phyloP scores from a whole-genome alignment of 2,797 vertebrate genomes.

The Carcharodon carcharias region DNA sequence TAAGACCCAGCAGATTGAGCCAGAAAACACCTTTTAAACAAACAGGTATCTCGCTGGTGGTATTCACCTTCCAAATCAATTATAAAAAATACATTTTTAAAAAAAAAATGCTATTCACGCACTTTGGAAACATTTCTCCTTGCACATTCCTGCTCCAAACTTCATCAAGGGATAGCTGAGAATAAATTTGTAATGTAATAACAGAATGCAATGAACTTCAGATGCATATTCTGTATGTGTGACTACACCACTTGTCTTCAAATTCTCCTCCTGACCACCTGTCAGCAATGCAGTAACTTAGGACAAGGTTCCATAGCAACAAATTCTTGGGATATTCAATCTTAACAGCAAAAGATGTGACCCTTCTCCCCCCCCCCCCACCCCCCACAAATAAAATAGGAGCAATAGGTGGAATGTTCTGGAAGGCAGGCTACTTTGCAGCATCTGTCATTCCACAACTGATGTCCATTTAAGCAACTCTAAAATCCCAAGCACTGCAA shows the following conservation, averaged over 20 bases:
- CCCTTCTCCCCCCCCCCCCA: background rate
- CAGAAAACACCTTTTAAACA: background rate
- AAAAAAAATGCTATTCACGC: background rate
- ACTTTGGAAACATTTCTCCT: background rate
- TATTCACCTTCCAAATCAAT: background rate
- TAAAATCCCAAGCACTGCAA: background rate
- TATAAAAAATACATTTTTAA: background rate
- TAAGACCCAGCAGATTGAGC: background rate
- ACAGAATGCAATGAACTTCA: background rate
- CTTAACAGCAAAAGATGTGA: background rate
- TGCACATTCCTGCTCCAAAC: background rate
- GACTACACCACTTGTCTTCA: background rate
- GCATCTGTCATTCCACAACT: background rate
- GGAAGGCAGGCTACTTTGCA: constrained; percentile 4
- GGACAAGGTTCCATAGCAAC: background rate
- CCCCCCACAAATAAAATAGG: background rate
- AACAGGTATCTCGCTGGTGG: no score
- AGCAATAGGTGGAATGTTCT: constrained; percentile 9
- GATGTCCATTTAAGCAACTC: background rate
- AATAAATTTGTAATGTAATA: background rate
- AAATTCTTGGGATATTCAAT: background rate
- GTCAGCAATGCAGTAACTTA: background rate
- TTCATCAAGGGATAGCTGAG: background rate
- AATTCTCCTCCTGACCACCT: background rate
- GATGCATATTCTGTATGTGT: background rate